Percentiles rank a stretch among this genome's conserved stretches.
Conservation (phyloP, 2,888 invertebrate species). For the Drosophila monieri region DNA sequence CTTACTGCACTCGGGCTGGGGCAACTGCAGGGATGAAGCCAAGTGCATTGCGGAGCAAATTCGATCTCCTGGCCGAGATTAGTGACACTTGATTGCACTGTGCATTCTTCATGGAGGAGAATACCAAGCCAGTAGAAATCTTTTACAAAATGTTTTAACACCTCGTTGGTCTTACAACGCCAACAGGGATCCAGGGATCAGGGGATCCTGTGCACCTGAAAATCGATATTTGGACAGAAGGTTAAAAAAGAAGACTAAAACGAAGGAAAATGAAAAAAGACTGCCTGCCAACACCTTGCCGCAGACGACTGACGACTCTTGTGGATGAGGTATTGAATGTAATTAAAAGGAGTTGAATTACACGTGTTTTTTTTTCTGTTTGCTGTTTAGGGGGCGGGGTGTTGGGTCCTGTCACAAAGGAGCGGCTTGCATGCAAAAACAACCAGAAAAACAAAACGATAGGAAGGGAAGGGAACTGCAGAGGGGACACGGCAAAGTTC, state of each 20-base stretch:
- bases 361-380: slow-evolving; percentile 47
- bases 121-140: background rate
- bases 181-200: background rate
- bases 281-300: slow-evolving; percentile 55
- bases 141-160: slow-evolving; percentile 74
- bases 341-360: slow-evolving; percentile 75
- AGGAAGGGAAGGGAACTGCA: background rate
- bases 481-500: slow-evolving; percentile 50
- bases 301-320: slow-evolving; percentile 9
- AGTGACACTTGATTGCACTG: slow-evolving; percentile 64
- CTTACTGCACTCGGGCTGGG: slow-evolving; percentile 26
- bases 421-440: slow-evolving; percentile 42
- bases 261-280: slow-evolving; percentile 14
- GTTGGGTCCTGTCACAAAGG: slow-evolving; percentile 36
- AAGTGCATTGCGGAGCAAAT: slow-evolving; percentile 45
- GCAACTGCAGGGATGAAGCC: slow-evolving; percentile 12
- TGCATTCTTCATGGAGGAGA: slow-evolving; percentile 9
- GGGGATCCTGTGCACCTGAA: slow-evolving; percentile 46
- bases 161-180: slow-evolving; percentile 62
- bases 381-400: background rate
- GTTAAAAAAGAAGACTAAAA: slow-evolving; percentile 35
- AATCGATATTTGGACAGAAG: slow-evolving; percentile 72
- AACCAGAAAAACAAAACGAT: slow-evolving; percentile 27
- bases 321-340: slow-evolving; percentile 62
- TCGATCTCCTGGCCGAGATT: slow-evolving; percentile 60